A percentile compares a stretch with the other conserved stretches of the same genome.
Evolutionary conservation across 2,113 vertebrate genomes (phyloP).

Genomic region (Sylvia atricapilla): DNA sequence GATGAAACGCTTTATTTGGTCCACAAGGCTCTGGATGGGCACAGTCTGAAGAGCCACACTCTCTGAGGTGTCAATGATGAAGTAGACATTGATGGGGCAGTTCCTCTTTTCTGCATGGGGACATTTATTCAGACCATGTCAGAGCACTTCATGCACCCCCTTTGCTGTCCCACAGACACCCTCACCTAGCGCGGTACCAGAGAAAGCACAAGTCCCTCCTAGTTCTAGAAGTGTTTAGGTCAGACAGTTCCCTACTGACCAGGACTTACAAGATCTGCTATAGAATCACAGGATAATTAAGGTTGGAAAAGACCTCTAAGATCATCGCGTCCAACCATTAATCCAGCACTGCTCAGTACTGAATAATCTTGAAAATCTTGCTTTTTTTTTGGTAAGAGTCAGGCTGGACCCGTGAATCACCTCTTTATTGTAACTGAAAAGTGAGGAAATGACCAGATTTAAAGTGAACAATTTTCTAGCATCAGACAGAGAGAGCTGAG

Average conservation of each 20-base stretch:
- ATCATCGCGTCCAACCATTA: neutral
- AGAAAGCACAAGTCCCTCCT: neutral
- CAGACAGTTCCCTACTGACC: neutral
- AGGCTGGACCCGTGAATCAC: neutral
- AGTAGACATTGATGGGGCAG: slow-evolving; percentile 88
- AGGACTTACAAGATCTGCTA: neutral
- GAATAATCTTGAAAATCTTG: neutral
- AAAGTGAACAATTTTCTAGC: neutral
- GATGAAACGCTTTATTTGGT: slow-evolving; percentile 85
- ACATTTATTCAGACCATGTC: neutral
- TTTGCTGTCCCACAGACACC: neutral
- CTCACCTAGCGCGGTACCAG: accelerated
- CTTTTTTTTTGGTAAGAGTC: neutral
- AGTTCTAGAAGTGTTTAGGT: neutral
- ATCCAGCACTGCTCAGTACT: neutral
- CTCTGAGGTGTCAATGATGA: slow-evolving; percentile 96
- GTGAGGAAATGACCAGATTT: neutral
- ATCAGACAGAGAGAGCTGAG: neutral
- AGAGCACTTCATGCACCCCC: neutral
- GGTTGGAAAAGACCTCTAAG: neutral
- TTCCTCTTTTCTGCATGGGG: slow-evolving; percentile 76
- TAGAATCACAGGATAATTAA: neutral
- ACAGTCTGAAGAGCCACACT: slow-evolving; percentile 90
- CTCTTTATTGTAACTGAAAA: neutral
- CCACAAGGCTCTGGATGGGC: slow-evolving; percentile 87